Conservation (phyloP, 2,888 invertebrate species). For the Melanotus villosus region DNA sequence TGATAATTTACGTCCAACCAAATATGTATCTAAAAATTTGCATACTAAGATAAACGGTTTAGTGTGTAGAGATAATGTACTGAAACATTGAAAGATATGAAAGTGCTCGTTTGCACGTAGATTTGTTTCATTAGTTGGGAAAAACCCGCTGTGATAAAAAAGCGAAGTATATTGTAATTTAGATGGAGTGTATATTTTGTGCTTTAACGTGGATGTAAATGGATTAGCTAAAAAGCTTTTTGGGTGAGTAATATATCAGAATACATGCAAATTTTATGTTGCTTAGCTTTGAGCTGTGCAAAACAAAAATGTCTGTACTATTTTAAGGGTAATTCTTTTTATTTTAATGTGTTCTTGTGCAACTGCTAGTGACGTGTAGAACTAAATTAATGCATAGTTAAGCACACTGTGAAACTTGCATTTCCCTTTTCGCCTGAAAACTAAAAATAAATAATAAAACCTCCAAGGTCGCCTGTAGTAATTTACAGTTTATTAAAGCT, state of each 20-base stretch:
- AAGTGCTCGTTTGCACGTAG: neutral
- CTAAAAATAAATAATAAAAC: no score
- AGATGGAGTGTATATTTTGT: slow-evolving; percentile 16
- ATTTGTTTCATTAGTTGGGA: neutral
- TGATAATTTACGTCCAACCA: neutral
- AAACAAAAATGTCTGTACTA: neutral
- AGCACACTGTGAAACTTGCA: no score
- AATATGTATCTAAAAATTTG: neutral
- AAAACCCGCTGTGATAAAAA: slow-evolving; percentile 9
- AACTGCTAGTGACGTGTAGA: no score
- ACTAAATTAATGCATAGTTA: no score
- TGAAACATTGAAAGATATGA: neutral
- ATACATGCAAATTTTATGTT: no score
- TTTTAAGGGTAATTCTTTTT: slow-evolving; percentile 15
- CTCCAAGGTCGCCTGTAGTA: no score
- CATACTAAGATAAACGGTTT: neutral
- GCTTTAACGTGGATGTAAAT: slow-evolving; percentile 12
- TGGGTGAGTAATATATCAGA: neutral
- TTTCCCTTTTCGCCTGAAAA: no score
- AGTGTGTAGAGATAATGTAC: neutral
- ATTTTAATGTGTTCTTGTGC: neutral
- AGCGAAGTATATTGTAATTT: neutral
- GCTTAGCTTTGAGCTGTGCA: no score
- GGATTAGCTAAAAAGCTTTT: neutral
- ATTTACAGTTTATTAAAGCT: no score